Conservation (phyloP, 2,888 invertebrate genomes). For the Phragmatobia fuliginosa region DNA sequence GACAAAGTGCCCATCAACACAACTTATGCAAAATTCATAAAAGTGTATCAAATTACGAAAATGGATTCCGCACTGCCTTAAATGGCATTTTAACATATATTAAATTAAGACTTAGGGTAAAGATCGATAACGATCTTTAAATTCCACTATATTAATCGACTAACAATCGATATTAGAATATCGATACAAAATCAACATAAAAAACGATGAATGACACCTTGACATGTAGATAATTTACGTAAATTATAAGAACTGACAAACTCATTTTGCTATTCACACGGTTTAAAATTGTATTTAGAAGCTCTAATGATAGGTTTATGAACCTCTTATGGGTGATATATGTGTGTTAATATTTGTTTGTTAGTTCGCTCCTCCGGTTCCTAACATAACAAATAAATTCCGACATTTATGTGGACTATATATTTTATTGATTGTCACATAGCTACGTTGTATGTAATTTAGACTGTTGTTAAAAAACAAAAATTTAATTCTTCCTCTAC, state of each 20-base stretch:
- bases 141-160: conserved; percentile 31
- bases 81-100: background rate
- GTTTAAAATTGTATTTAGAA: conserved; percentile 27
- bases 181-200: conserved; percentile 31
- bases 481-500: background rate
- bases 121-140: conserved; percentile 26
- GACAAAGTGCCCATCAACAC: background rate
- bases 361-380: conserved; percentile 35
- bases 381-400: background rate
- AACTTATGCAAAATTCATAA: background rate
- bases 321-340: conserved; percentile 40
- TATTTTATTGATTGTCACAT: conserved; percentile 2
- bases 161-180: conserved; percentile 31
- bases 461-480: background rate
- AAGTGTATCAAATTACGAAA: conserved; percentile 1
- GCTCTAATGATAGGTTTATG: conserved; percentile 42
- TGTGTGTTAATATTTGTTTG: conserved; percentile 42
- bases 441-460: background rate
- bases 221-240: conserved; percentile 42
- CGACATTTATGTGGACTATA: conserved; percentile 4
- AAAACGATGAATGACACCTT: conserved; percentile 25
- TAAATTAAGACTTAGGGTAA: background rate
- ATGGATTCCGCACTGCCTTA: background rate
- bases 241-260: conserved; percentile 20
- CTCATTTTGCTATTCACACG: conserved; percentile 38